These are phyloP conservation scores for Bombus huntii DNA, from an alignment of 1,140 invertebrate genomes.

Conservation along the genomic window DNA sequence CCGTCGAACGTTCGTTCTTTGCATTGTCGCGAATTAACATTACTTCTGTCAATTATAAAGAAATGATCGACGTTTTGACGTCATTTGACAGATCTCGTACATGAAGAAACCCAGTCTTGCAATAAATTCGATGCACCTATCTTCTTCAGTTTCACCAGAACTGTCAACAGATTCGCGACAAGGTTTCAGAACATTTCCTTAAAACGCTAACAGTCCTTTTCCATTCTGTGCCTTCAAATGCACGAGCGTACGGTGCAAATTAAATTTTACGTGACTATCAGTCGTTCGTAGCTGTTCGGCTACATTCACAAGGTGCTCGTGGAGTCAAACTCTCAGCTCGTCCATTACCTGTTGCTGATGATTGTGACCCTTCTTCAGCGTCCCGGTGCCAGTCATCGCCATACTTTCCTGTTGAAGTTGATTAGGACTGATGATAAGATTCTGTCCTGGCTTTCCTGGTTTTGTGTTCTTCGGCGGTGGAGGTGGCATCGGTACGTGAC, in stretches of 20 bases:
- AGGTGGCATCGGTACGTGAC: slow-evolving; percentile 86
- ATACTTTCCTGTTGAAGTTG: slow-evolving; percentile 86
- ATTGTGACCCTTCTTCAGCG: slow-evolving; percentile 87
- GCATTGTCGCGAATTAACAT: not conserved
- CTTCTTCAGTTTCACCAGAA: not conserved
- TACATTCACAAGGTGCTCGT: slow-evolving; percentile 41
- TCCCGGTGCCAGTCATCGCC: slow-evolving; percentile 83
- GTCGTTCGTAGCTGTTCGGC: not conserved
- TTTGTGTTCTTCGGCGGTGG: slow-evolving; percentile 89
- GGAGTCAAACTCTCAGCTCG: slow-evolving; percentile 90
- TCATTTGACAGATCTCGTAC: not conserved
- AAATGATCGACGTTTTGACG: not conserved
- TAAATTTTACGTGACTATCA: no score
- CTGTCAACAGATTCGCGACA: not conserved
- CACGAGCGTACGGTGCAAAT: not conserved
- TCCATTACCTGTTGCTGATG: slow-evolving; percentile 85
- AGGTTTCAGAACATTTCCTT: not conserved
- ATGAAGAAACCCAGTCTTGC: not conserved
- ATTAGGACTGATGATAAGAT: slow-evolving; percentile 82
- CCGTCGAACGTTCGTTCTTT: not conserved
- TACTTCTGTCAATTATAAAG: not conserved
- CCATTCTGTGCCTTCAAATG: not conserved
- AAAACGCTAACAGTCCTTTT: no score
- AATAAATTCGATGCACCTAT: not conserved
- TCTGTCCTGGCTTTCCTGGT: slow-evolving; percentile 83